Base-by-base conservation (phyloP, 2,797 vertebrate genomes). In the Coendou prehensilis region DNA sequence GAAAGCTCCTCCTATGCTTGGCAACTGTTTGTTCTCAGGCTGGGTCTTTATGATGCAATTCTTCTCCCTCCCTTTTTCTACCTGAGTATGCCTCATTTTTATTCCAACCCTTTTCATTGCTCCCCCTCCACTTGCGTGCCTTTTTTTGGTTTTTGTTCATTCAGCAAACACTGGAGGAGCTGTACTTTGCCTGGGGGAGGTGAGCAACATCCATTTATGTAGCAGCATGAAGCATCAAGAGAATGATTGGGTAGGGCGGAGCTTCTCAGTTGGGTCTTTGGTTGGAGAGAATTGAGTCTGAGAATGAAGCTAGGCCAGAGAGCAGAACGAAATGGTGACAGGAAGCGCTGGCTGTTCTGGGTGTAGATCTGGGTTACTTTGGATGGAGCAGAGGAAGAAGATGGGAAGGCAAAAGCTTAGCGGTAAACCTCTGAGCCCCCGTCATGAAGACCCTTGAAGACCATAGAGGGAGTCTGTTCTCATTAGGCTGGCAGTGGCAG, bases 1-100 rank as follows among this genome's bases (percentile, higher is more conserved):
- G 54, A 85, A 80, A n/a, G 45, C 54, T 94, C 71, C 63, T 91
- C 64, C 61, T 45, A 69, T 93, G 76, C 57, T 83, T 93, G 83
- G 89, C 81, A 88, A 61, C 83, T 28, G 79, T 30, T 83, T 93
- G 67, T 91, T 89, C 73, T 92, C 6, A 59, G 50, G 83, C 57
- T 93, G 41, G 37, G 83, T 61, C 82, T 96, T 63, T 89, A 47
- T 95, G 91, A 59, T 80, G 80, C 59, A 85, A 1, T 91, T 76
- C 54, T 82, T 50, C 33, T 80, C 18, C 67, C 10, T 6, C 17
- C 28, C 76, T 20, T 26, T 93, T 78, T 56, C 93, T 61, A 75
- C 64, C 56, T 82, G 47, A 95, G 52, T 75, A 3, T 33, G 30
- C 6, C 28, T 67, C 26, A 0, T 41, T 67, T 94, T 82, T 67